phyloP scores from a whole-genome alignment of 2,888 invertebrate genomes.

The Endomychus coccineus region DNA sequence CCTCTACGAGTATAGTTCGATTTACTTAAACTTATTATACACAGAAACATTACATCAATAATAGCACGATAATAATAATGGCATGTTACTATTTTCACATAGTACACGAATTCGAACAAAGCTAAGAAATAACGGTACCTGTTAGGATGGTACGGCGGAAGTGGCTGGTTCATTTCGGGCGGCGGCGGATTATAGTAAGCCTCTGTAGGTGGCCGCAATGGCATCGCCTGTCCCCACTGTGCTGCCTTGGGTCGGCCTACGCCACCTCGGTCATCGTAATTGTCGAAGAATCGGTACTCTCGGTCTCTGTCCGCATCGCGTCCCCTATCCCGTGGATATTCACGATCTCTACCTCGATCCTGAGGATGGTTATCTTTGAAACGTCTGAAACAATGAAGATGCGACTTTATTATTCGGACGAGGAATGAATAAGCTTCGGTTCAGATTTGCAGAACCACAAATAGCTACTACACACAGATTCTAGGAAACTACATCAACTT shows the following conservation, averaged over 20 bases:
- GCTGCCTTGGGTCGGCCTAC: slow-evolving; percentile 10
- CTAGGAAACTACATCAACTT: too few species aligned
- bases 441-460: too few species aligned
- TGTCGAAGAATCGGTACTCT: slow-evolving; percentile 26
- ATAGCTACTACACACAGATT: too few species aligned
- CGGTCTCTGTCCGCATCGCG: slow-evolving; percentile 28
- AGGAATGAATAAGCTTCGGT: too few species aligned
- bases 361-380: slow-evolving; percentile 20
- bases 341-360: slow-evolving; percentile 27
- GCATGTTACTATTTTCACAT: too few species aligned
- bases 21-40: too few species aligned
- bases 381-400: slow-evolving; percentile 29
- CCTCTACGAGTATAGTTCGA: too few species aligned
- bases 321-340: slow-evolving; percentile 26
- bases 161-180: slow-evolving; percentile 16
- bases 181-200: slow-evolving; percentile 25
- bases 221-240: slow-evolving; percentile 15
- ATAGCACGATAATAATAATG: too few species aligned
- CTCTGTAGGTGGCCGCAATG: slow-evolving; percentile 20
- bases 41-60: too few species aligned
- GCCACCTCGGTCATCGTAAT: slow-evolving; percentile 21
- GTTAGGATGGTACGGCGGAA: slow-evolving; percentile 17
- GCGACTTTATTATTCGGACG: too few species aligned
- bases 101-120: slow-evolving; percentile 1
- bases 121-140: slow-evolving; percentile 17